Conservation (phyloP, 2,113 vertebrate genomes). For the Salminus brasiliensis region DNA sequence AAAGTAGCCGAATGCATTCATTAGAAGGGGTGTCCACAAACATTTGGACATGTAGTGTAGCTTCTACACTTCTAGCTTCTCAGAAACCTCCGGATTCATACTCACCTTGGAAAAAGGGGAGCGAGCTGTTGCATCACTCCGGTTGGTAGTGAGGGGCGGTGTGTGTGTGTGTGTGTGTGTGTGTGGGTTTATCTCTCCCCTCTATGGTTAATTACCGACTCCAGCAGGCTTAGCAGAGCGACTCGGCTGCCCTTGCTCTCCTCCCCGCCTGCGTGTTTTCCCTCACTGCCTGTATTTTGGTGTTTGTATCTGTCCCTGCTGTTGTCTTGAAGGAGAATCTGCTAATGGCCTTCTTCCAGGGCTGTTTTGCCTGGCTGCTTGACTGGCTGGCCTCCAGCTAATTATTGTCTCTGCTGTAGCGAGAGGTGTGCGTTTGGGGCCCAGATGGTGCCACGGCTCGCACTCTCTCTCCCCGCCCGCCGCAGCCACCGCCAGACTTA, state of each 20-base stretch:
- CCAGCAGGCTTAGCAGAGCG: neutral
- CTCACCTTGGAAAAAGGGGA: constrained; percentile 1
- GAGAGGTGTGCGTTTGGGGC: neutral
- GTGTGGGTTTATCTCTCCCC: constrained; percentile 32
- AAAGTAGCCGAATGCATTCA: too few species aligned
- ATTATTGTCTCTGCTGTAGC: constrained; percentile 30
- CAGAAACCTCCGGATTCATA: neutral
- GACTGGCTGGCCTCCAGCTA: constrained; percentile 39
- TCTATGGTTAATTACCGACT: constrained; percentile 41
- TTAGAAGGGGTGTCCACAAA: too few species aligned
- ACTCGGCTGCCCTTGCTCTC: neutral
- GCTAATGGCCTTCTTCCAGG: constrained; percentile 40
- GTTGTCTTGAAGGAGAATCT: constrained; percentile 37
- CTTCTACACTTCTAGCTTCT: too few species aligned
- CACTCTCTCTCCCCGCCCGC: constrained; percentile 6
- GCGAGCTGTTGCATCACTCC: neutral
- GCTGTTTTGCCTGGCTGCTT: neutral
- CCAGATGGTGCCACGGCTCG: constrained; percentile 21
- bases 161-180: constrained; percentile 16
- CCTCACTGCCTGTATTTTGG: neutral
- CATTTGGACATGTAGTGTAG: too few species aligned
- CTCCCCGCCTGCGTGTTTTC: constrained; percentile 11
- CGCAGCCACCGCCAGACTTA: constrained; percentile 1
- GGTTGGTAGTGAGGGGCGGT: neutral
- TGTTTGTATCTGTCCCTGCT: constrained; percentile 5